Percentiles rank a stretch among this genome's conserved stretches.
Conservation (phyloP, 2,888 invertebrate genomes). For the Cerastis leucographa region DNA sequence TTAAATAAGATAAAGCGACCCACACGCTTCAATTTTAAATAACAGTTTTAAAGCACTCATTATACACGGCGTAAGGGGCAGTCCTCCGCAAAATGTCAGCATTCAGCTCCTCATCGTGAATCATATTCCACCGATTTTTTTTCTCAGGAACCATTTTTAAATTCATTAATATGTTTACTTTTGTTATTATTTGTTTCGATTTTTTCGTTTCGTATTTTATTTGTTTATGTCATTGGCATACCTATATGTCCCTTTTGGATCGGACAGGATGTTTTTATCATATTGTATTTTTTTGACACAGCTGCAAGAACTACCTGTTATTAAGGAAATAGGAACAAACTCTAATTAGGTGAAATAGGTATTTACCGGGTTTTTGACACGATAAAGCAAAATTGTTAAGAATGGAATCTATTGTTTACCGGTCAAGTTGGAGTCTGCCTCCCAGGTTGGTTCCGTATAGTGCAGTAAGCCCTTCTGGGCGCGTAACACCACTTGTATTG, state of each 20-base stretch:
- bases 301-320: no score
- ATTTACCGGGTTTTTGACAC: not conserved
- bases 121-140: no score
- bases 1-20: conserved; percentile 46
- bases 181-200: no score
- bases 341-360: not conserved
- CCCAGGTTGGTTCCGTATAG: not conserved
- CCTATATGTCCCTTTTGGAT: no score
- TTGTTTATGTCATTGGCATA: no score
- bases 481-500: not conserved
- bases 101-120: no score
- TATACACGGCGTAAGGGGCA: not conserved
- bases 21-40: conserved; percentile 16
- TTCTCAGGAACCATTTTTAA: no score
- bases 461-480: not conserved
- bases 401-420: not conserved
- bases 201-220: no score
- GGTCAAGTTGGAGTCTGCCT: not conserved
- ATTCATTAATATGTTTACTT: no score
- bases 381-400: not conserved
- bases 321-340: not conserved
- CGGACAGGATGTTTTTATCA: no score
- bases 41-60: conserved; percentile 18
- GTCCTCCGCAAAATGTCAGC: no score
- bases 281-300: no score